phyloP scores from a whole-genome alignment of 1,140 invertebrate genomes.

The Coptotermes formosanus region DNA sequence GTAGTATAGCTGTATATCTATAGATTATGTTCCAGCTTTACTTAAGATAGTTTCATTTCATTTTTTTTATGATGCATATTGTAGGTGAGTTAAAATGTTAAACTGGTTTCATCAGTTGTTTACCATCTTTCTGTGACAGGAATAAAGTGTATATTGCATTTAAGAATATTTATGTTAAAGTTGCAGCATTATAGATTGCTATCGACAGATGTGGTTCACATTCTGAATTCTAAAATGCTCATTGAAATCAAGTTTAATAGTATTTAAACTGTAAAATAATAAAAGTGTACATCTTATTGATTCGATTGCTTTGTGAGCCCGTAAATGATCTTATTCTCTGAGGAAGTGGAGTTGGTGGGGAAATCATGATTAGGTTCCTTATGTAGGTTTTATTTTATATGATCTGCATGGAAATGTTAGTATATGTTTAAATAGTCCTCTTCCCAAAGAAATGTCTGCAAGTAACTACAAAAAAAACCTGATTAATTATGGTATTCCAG shows the following conservation, averaged over 20 bases:
- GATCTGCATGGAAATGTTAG: too few species aligned
- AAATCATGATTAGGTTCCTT: too few species aligned
- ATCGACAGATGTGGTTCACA: not conserved
- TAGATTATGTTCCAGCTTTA: not conserved
- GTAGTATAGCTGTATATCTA: not conserved
- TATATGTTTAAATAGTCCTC: too few species aligned
- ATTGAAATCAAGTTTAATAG: not conserved
- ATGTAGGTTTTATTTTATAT: too few species aligned
- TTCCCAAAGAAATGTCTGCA: too few species aligned
- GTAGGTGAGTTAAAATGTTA: constrained; percentile 1
- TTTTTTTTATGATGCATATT: not conserved
- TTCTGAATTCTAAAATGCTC: not conserved
- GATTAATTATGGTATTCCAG: too few species aligned
- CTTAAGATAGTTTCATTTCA: not conserved
- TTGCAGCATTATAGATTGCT: too few species aligned
- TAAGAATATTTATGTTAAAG: not conserved
- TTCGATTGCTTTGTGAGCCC: too few species aligned
- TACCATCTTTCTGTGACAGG: not conserved
- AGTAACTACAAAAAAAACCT: too few species aligned
- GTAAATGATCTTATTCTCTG: too few species aligned
- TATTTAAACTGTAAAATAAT: not conserved
- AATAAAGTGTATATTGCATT: not conserved
- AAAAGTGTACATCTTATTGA: too few species aligned
- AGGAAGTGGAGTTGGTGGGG: too few species aligned
- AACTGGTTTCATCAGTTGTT: not conserved